Evolutionary conservation across 2,113 vertebrate species (phyloP), one percentile per base, ranked within the genome.

Genomic region (Vulpes vulpes): DNA sequence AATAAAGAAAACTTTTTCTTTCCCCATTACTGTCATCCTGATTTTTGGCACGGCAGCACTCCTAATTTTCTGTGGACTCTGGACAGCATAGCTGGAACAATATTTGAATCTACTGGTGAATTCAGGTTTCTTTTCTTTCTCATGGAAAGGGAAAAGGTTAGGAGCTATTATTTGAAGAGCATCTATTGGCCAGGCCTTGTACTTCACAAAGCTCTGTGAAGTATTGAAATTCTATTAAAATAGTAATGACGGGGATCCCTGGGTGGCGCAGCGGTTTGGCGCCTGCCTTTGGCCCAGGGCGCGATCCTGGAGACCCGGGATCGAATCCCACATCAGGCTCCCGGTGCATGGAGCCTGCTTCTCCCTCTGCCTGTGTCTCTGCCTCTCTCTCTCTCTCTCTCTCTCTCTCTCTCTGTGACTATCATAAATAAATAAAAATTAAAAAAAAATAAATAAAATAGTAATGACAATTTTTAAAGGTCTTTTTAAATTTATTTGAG

Each of bases 1-100:
- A 71, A 25, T 87, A 17, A 82, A 92, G 87, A 88, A 92, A 78
- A 94, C 15, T 16, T 11, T 92, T 82, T 76, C 11, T 93, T 32
- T 20, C 17, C n/a, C 12, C 8, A 25, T 79, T 23, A 23, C 3
- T 8, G 3, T 62, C n/a, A 64, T 43, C 14, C 38, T 71, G 22
- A n/a, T 60, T 89, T 89, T 86, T 57, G 80, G 62, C 8, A 3
- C 0, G 3, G 15, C 25, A 65, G 19, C 69, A 16, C n/a, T 76
- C 96, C 87, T 57, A 59, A 32, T 64, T 96, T 71, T 43, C 8
- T 17, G 35, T 59, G 80, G 20, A n/a, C 55, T 30, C 17, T 60
- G 62, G 64, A 9, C 49, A 82, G 7, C 22, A 6, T 62, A 32
- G 30, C 67, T 93, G 27, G 51, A 53, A 84, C 16, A 82, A 1